Evolutionary conservation across 1,140 invertebrate genomes (phyloP), one percentile per base, ranked within the genome.

Genomic region (Lutraria rhynchaena): DNA sequence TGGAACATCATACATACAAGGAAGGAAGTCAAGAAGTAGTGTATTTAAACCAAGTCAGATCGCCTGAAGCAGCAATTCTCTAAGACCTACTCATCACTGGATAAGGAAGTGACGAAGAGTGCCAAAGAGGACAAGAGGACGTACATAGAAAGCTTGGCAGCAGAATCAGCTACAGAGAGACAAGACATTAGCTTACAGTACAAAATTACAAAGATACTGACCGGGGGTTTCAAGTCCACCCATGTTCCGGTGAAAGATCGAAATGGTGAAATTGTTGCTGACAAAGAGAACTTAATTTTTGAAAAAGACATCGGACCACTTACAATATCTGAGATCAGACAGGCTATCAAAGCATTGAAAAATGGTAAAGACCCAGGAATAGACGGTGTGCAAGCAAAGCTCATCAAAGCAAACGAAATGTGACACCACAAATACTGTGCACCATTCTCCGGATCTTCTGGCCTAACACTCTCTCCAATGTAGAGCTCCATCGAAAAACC

Each of bases 31-130:
- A 67, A n/a, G 67, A 17, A 81, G 53, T 69, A 29, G 0, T n/a
- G 29, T 80, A 83, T 11, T 46, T 22, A 35, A 73, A 75, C 1
- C 22, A 81, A 3, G 60, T 74, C 7, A 49, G 31, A 82, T 31
- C 24, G 19, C 46, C 15, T 9, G 44, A 7, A 44, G 9, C 24
- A n/a, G n/a, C n/a, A n/a, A n/a, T n/a, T n/a, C n/a, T n/a, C n/a
- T n/a, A n/a, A n/a, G n/a, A n/a, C n/a, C n/a, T n/a, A n/a, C n/a
- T n/a, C n/a, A n/a, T n/a, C n/a, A n/a, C n/a, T n/a, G n/a, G 35
- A 60, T 44, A 76, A 70, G 35, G 51, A 70, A 58, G 55, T 70
- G 2, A 83, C 69, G 53, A 70, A 41, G 24, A 33, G 27, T 22
- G 65, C 55, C 37, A 76, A 37, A 58, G 4, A 33, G 51, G 81